These are phyloP conservation scores for Pachypsylla venusta DNA, from an alignment of 1,140 invertebrate genomes.

Conservation along the genomic window DNA sequence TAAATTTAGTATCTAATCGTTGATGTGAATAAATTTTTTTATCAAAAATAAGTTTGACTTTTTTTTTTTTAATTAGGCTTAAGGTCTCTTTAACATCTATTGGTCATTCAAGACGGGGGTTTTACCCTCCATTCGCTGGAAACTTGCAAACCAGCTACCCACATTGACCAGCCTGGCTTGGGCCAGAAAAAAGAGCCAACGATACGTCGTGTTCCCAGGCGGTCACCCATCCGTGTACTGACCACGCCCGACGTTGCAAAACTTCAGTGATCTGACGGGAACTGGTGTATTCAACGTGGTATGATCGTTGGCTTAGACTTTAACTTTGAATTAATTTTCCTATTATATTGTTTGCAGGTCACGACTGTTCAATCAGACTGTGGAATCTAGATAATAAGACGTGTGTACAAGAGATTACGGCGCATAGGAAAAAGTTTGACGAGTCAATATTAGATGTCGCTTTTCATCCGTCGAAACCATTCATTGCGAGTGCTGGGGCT, in stretches of 20 bases:
- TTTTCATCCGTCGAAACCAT: conserved; percentile 95
- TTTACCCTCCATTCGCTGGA: too few relatives aligned
- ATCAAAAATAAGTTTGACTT: not conserved
- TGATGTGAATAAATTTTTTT: not conserved
- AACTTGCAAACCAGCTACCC: too few relatives aligned
- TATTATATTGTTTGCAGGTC: conserved; percentile 41
- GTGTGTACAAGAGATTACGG: conserved; percentile 98
- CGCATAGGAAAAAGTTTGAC: conserved; percentile 98
- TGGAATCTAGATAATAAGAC: conserved; percentile 99
- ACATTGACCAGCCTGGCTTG: too few relatives aligned
- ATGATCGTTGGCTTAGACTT: too few relatives aligned
- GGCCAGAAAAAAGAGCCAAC: too few relatives aligned
- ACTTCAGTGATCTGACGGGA: too few relatives aligned
- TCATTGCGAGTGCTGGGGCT: conserved; percentile 95
- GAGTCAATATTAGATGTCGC: conserved; percentile 98
- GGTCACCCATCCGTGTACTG: too few relatives aligned
- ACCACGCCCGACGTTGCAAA: too few relatives aligned
- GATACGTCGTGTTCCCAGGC: too few relatives aligned
- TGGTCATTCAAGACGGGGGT: too few relatives aligned
- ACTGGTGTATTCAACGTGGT: too few relatives aligned
- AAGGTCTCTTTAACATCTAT: too few relatives aligned
- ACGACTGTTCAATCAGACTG: conserved; percentile 96
- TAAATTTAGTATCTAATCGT: not conserved
- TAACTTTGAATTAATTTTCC: conserved; percentile 10
- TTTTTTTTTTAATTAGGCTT: not conserved